Conservation (phyloP, 2,113 vertebrate genomes). For the Gobio gobio region DNA sequence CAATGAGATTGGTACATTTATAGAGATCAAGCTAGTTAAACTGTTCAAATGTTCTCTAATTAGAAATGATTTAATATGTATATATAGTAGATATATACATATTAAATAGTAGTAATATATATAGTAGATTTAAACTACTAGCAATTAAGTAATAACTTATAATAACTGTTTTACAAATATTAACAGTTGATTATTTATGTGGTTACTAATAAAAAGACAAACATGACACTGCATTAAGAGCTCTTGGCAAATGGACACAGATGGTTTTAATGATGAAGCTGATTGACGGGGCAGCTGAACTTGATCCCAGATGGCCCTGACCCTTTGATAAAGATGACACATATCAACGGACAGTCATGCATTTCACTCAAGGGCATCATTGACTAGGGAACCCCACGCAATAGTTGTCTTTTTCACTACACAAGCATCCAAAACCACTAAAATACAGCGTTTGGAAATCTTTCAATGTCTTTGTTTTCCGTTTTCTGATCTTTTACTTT, state of each 20-base stretch:
- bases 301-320: conserved; percentile 15
- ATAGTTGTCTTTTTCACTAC: conserved; percentile 6
- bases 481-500: background rate
- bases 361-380: conserved; percentile 26
- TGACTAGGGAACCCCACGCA: conserved; percentile 1
- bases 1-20: no score
- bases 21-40: no score
- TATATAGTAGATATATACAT: no score
- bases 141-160: background rate
- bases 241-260: background rate
- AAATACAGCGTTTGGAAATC: background rate
- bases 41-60: no score
- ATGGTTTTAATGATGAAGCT: background rate
- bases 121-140: no score
- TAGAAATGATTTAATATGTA: no score
- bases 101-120: no score
- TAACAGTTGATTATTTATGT: background rate
- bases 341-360: conserved; percentile 12
- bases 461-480: background rate
- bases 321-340: conserved; percentile 24
- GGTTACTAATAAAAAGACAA: background rate
- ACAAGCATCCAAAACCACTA: conserved; percentile 2
- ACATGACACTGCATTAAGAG: background rate
- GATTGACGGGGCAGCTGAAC: conserved; percentile 49
- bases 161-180: background rate